Base-by-base conservation (phyloP, 2,113 vertebrate species). In the Porphyrio hochstetteri region DNA sequence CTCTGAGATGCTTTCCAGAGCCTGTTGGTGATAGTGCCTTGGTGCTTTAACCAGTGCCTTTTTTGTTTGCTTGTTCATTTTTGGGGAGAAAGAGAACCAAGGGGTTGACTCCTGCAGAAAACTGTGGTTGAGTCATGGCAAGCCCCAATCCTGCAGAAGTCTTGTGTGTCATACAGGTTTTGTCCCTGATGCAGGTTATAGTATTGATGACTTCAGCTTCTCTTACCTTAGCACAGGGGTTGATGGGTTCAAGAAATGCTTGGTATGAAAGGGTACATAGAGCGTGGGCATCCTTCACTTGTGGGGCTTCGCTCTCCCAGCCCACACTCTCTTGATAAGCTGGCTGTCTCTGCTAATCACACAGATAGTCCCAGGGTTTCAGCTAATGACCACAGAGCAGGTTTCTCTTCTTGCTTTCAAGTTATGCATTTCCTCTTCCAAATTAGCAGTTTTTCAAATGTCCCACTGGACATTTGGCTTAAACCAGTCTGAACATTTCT, bases 361-460 rank as follows among this genome's bases (percentile, higher is more conserved):
- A 0, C 1, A 1, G 46, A 28, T 71, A 4, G 13, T 86, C 31
- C 40, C 69, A 68, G 74, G 52, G 42, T 68, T 85, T 84, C 2
- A 8, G 53, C 56, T 87, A 24, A 21, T 15, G 40, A 71, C 28
- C 42, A 14, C 56, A 79, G 33, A 79, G n/a, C 36, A 82, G 52
- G 6, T 48, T 79, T 59, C 25, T 50, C 52, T 70, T 81, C 72
- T 60, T 6, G 5, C 24, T 93, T 20, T 61, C 1, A 81, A 79
- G 70, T 64, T 33, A 18, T 4, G 3, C 82, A 70, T 84, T 0
- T 82, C 65, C 20, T 85, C 57, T 79, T 90, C 61, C 67, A 85
- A 82, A 90, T 88, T n/a, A 79, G 10, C 53, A 44, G 27, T 65
- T 94, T 94, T 80, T 65, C 59, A 61, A 29, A 29, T 82, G 35